Conservation (phyloP, 1,140 invertebrate genomes). For the Drosophila novamexicana region DNA sequence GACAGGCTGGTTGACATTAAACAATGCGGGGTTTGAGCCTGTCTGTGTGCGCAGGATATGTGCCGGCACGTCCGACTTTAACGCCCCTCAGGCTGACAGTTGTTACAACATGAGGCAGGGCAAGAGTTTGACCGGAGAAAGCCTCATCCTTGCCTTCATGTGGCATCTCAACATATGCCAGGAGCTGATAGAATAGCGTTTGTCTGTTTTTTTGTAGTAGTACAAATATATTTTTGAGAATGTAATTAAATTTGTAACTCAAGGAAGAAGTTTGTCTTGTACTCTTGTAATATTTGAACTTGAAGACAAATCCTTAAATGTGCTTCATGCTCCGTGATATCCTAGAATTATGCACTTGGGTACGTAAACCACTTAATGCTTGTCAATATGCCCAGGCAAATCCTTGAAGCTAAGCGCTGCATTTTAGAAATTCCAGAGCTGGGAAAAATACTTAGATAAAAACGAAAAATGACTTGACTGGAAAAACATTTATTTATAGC, state of each 20-base stretch:
- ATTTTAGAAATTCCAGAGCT: slow-evolving; percentile 35
- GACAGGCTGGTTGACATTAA: slow-evolving; percentile 10
- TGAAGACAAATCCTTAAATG: neutral
- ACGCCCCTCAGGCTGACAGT: slow-evolving; percentile 25
- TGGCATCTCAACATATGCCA: slow-evolving; percentile 6
- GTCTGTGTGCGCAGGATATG: slow-evolving; percentile 26
- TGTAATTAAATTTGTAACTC: slow-evolving; percentile 3
- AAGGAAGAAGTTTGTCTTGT: neutral
- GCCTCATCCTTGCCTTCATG: slow-evolving; percentile 11
- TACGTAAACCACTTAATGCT: slow-evolving; percentile 7
- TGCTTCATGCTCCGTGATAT: neutral
- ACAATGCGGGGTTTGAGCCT: slow-evolving; percentile 2
- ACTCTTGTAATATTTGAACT: neutral
- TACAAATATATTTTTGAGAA: neutral
- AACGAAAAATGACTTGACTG: slow-evolving; percentile 37
- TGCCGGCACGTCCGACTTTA: slow-evolving; percentile 30
- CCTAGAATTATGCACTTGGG: neutral
- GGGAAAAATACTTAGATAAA: slow-evolving; percentile 41
- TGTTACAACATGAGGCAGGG: slow-evolving; percentile 18
- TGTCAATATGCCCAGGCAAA: slow-evolving; percentile 27
- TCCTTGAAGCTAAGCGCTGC: slow-evolving; percentile 8
- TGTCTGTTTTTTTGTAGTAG: neutral
- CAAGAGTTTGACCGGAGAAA: slow-evolving; percentile 6
- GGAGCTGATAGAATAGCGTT: neutral
- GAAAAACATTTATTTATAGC: slow-evolving; percentile 43